Conservation (phyloP, 2,888 invertebrate species). For the Trichacis sp. region DNA sequence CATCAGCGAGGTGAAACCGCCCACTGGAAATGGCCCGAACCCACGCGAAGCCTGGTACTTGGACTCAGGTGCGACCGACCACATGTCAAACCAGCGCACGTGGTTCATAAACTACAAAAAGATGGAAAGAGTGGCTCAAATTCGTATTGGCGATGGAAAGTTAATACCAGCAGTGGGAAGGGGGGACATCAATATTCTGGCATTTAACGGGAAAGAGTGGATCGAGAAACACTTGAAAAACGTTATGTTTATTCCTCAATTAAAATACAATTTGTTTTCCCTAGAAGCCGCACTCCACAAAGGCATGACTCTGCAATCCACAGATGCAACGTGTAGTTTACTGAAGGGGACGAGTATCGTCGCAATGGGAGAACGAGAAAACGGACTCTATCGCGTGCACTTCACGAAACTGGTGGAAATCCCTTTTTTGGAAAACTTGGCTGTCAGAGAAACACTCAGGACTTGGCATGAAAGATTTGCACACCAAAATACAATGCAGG, state of each 20-base stretch:
- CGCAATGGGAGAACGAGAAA: constrained; percentile 13
- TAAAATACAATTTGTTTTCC: constrained; percentile 23
- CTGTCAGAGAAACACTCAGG: constrained; percentile 10
- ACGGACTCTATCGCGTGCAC: not conserved
- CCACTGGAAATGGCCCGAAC: no score
- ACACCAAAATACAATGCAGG: constrained; percentile 33
- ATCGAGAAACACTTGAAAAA: constrained; percentile 27
- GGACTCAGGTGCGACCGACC: no score
- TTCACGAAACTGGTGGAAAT: no score
- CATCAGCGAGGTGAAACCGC: constrained; percentile 24
- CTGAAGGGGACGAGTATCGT: not conserved
- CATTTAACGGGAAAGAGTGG: no score
- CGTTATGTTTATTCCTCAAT: constrained; percentile 16
- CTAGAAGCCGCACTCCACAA: constrained; percentile 31
- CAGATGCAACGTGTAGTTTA: constrained; percentile 16
- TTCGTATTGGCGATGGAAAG: constrained; percentile 31
- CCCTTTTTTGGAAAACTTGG: constrained; percentile 7
- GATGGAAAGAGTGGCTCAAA: constrained; percentile 20
- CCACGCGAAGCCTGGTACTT: constrained; percentile 22
- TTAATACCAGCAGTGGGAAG: constrained; percentile 7
- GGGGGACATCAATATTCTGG: constrained; percentile 38
- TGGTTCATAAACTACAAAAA: constrained; percentile 36
- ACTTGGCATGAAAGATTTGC: constrained; percentile 28
- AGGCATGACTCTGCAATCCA: constrained; percentile 24
- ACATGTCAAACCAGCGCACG: constrained; percentile 40